These are phyloP conservation scores for Lepidostoma basale DNA, from an alignment of 1,140 invertebrate species.

Conservation along the genomic window DNA sequence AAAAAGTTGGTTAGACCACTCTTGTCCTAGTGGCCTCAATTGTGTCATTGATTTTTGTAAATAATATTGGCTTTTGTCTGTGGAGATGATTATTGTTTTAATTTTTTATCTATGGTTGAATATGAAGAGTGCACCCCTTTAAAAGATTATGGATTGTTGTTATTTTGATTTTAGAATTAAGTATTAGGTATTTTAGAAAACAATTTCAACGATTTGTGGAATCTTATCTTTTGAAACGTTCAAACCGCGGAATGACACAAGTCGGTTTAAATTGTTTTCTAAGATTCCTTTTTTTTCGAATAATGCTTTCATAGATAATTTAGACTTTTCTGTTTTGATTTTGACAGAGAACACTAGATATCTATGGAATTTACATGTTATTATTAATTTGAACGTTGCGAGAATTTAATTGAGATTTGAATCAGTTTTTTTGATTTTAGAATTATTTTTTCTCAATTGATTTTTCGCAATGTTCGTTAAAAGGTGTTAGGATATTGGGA, in stretches of 20 bases:
- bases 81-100: too few relatives aligned
- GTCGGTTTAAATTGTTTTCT: constrained; percentile 11
- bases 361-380: constrained; percentile 19
- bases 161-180: constrained; percentile 25
- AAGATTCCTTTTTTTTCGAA: constrained; percentile 9
- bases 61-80: background rate
- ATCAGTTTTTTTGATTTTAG: background rate
- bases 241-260: background rate
- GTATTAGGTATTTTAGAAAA: background rate
- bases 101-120: background rate
- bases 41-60: constrained; percentile 13
- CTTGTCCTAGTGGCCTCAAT: too few relatives aligned
- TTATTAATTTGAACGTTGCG: constrained; percentile 5
- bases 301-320: constrained; percentile 9
- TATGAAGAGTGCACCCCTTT: background rate
- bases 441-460: background rate
- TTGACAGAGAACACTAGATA: background rate
- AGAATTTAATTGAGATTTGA: background rate
- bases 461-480: background rate
- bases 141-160: constrained; percentile 24
- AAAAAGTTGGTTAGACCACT: too few relatives aligned
- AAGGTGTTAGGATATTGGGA: constrained; percentile 25
- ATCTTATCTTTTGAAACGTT: background rate
- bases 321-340: background rate
- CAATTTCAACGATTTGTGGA: background rate